Evolutionary conservation across 2,113 vertebrate genomes (phyloP), one percentile per base, ranked within the genome.

Genomic region (Vidua chalybeata): DNA sequence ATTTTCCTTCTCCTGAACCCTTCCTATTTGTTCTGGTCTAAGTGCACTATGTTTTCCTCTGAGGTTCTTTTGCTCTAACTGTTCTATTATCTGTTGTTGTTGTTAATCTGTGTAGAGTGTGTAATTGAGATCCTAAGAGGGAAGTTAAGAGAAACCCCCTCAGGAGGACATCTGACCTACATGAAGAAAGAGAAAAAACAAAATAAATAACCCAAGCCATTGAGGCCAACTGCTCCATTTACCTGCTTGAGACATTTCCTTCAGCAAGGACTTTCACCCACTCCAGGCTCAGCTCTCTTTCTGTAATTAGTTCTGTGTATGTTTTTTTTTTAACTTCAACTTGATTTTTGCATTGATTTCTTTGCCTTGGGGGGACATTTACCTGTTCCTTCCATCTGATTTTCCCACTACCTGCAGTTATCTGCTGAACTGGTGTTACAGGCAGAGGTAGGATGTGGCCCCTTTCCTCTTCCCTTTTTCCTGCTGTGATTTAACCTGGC

Each of bases 121-220:
- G 71, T 94, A 97, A 96, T 88, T 87, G 95, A 97, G 92, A 94
- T 95, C 92, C 92, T 94, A 51, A 90, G 90, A 91, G 86, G 51
- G 71, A 95, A 72, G 85, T 97, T 96, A 91, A 92, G 81, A 95
- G 78, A 93, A 96, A 63, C 9, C 67, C 90, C 94, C 84, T 91
- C 3, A 37, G 87, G 95, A 94, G 78, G 72, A 43, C 89, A 77
- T 85, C 56, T 94, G 91, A 97, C 91, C 93, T 90, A 90, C 88
- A 92, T 83, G 85, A 41, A 82, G 84, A 87, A 59, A 90, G 59
- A 90, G 79, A 69, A 91, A 84, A 93, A 87, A 69, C 43, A 78
- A 94, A 94, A 89, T 83, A 87, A 91, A 91, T 71, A 94, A 88
- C 64, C 79, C 68, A 78, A 92, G 49, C 48, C 82, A 90, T 90